Conservation (phyloP, 2,888 invertebrate species). For the Xestia rhomboidea region DNA sequence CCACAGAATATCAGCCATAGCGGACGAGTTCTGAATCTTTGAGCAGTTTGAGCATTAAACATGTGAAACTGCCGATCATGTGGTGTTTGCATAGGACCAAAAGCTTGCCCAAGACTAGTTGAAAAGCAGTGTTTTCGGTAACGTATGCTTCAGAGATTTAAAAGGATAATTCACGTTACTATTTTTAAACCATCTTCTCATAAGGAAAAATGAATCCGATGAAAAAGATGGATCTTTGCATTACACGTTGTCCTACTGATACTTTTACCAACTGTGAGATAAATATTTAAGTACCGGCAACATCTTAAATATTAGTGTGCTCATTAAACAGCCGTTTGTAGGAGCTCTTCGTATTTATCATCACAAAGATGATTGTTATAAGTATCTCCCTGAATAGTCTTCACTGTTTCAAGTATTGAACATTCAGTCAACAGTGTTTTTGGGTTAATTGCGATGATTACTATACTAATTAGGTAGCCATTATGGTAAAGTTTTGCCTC, state of each 20-base stretch:
- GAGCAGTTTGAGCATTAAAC: neutral
- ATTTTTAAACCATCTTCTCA: neutral
- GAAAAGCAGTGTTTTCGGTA: neutral
- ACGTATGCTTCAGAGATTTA: neutral
- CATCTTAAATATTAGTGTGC: constrained; percentile 55
- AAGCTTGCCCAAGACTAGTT: neutral
- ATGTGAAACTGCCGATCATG: neutral
- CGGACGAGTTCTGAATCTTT: neutral
- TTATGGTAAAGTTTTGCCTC: constrained; percentile 9
- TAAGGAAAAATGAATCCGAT: neutral
- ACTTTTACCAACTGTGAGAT: neutral
- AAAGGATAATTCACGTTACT: neutral
- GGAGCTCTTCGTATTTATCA: constrained; percentile 30
- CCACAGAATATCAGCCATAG: neutral
- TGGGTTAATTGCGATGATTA: constrained; percentile 14
- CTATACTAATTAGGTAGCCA: neutral
- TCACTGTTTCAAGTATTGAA: constrained; percentile 20
- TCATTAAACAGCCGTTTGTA: constrained; percentile 44
- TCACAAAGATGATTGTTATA: constrained; percentile 23
- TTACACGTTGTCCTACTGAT: constrained; percentile 17
- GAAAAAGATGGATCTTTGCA: neutral
- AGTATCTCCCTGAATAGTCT: constrained; percentile 12
- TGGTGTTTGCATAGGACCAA: neutral
- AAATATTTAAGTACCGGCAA: constrained; percentile 29
- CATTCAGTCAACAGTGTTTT: neutral